Evolutionary conservation across 2,888 invertebrate genomes (phyloP), one percentile per base, ranked within the genome.

Genomic region (Hydropsyche betteni): DNA sequence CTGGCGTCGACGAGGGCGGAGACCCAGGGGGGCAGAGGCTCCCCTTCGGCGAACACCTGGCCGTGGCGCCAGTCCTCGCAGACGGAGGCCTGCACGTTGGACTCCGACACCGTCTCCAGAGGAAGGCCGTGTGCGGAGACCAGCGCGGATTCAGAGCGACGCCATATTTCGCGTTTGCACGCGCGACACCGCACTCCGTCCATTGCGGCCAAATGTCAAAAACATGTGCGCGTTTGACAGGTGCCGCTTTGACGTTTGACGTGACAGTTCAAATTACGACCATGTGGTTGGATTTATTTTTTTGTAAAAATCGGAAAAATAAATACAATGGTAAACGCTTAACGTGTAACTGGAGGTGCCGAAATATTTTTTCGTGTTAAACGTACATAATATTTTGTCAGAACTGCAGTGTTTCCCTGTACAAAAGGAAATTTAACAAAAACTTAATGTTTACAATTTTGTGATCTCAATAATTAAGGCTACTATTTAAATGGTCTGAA

Each of bases 11-110:
- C 82, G 81, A 84, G 85, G 38, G 80, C 74, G 76, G 82, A 85
- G 74, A 91, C 87, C 91, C 91, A 91, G 14, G 81, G 79, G 0
- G 91, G 90, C 69, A 90, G 81, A 76, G 82, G 82, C n/a, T 89
- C 89, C 82, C 91, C 91, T 75, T 83, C 82, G 58, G 91, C 80
- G 80, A 88, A 90, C 77, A 90, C 81, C 44, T 84, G 74, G 10
- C 53, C 53, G 5, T 16, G 55, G 7, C 61, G 12, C 72, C 70
- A 70, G 8, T 53, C 51, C 16, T 70, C 70, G 34, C 34, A 70
- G 12, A n/a, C 4, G 12, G 36, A 36, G 10, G 16, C 61, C 8
- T 16, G n/a, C 10, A 12, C 8, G 34, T 4, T 12, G 10, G 64
- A 12, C 8, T 36, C 36, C n/a, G 64, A 64, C 0, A 5, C 3